Conservation (phyloP, 1,140 invertebrate species). For the Oryctes rhinoceros region DNA sequence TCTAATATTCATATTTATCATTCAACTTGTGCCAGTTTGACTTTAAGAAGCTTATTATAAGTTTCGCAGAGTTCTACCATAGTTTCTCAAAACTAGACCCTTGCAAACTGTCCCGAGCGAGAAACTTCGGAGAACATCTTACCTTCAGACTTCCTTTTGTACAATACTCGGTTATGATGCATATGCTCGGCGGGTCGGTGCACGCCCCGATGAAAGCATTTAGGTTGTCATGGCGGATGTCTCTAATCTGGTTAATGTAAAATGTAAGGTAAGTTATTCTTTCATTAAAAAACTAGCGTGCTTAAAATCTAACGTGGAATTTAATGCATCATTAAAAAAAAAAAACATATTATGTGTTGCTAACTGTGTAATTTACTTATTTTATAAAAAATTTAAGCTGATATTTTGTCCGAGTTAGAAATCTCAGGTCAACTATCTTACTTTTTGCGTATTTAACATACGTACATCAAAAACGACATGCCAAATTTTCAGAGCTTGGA, state of each 20-base stretch:
- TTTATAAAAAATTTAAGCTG: too few relatives aligned
- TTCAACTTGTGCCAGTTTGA: neutral
- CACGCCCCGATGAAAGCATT: constrained; percentile 95
- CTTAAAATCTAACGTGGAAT: too few relatives aligned
- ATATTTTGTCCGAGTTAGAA: too few relatives aligned
- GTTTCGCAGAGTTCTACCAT: neutral
- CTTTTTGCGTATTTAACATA: too few relatives aligned
- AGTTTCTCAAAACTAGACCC: neutral
- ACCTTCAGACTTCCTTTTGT: constrained; percentile 88
- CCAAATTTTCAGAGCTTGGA: too few relatives aligned
- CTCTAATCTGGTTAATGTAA: constrained; percentile 76
- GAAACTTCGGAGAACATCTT: constrained; percentile 35
- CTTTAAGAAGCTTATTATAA: neutral
- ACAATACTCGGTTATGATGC: constrained; percentile 91
- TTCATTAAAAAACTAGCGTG: too few relatives aligned
- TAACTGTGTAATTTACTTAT: too few relatives aligned
- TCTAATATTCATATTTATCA: neutral
- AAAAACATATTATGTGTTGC: too few relatives aligned
- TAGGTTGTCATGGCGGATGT: constrained; percentile 89
- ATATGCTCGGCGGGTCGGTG: constrained; percentile 87
- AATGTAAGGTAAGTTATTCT: neutral
- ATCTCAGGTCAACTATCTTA: too few relatives aligned
- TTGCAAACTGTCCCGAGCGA: too few relatives aligned
- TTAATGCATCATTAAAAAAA: too few relatives aligned
- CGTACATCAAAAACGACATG: too few relatives aligned